Evolutionary conservation across 92 coral and sea anemone species (phyloP), one percentile per base, ranked within the genome.

Genomic region (Pocillopora meandrina): DNA sequence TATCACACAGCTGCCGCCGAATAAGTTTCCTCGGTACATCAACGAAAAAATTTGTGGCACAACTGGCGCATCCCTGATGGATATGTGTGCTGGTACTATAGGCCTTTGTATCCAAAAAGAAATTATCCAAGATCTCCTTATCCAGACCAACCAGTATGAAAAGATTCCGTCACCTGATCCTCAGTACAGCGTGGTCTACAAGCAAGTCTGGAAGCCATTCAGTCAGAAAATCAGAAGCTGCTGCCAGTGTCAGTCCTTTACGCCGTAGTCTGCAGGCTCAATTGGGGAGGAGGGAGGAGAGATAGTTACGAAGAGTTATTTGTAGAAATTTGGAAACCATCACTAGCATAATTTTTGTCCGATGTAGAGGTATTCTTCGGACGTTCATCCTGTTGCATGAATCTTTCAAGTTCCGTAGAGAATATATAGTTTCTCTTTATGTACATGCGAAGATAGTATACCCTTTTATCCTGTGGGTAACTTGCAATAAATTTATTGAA

Each of bases 181-280:
- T 23, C 69, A 78, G 12, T 89, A 87, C 74, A 71, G 66, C 12
- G 76, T 47, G 19, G 84, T 56, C 18, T 83, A 78, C 65, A 58
- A 72, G 75, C 86, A 87, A 61, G 42, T 73, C 9, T 71, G 85
- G 82, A 42, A 65, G 19, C 61, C 65, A 3, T 87, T 66, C 56
- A 56, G 20, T 5, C 90, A 87, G 58, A 31, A 67, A 12, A 87
- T 87, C 66, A 87, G 83, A 65, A 81, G 74, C 71, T 76, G 87
- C 9, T 87, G 90, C 26, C 82, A 87, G 20, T 87, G 90, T 69
- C 76, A 82, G 35, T 61, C 47, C 62, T 15, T 20, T 23, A 52
- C 61, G 61, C 14, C n/a, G 56, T 70, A 70, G 1, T 59, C 16
- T 59, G 16, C 62, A 59, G 62, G 16, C 20, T 14, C 12, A 55